Conservation (phyloP, 2,888 invertebrate species). For the Coleophora deauratella region DNA sequence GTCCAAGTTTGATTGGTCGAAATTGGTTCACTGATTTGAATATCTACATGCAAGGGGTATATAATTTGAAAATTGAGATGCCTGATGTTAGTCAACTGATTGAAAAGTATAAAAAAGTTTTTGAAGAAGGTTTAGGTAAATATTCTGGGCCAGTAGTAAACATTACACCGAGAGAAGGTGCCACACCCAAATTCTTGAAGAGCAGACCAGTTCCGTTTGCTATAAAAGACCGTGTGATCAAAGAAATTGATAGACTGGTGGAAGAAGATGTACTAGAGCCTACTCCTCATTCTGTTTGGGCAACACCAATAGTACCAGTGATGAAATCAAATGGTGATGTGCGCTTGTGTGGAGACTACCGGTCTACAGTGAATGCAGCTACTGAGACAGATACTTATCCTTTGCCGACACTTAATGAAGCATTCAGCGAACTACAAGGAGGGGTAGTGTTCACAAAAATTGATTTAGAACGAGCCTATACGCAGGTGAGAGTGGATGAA, state of each 20-base stretch:
- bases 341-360: slow-evolving; percentile 5
- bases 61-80: not conserved
- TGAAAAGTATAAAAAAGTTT: not conserved
- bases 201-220: slow-evolving; percentile 4
- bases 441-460: slow-evolving; percentile 6
- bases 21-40: too few relatives aligned
- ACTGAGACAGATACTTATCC: slow-evolving; percentile 8
- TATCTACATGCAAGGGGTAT: too few relatives aligned
- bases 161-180: not conserved
- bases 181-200: slow-evolving; percentile 5
- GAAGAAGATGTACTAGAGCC: slow-evolving; percentile 3
- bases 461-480: slow-evolving; percentile 10
- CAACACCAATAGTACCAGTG: slow-evolving; percentile 7
- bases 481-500: too few relatives aligned
- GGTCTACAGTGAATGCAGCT: slow-evolving; percentile 3
- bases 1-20: too few relatives aligned
- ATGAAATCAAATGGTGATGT: slow-evolving; percentile 2
- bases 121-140: slow-evolving; percentile 3
- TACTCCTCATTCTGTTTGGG: slow-evolving; percentile 3
- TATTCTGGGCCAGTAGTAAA: slow-evolving; percentile 2
- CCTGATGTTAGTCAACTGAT: not conserved
- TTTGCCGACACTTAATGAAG: slow-evolving; percentile 5
- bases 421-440: slow-evolving; percentile 2
- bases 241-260: slow-evolving; percentile 4
- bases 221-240: slow-evolving; percentile 2